A percentile compares a stretch with the other conserved stretches of the same genome.
Evolutionary conservation across 1,140 invertebrate species (phyloP).

Genomic region (Cydia fagiglandana): DNA sequence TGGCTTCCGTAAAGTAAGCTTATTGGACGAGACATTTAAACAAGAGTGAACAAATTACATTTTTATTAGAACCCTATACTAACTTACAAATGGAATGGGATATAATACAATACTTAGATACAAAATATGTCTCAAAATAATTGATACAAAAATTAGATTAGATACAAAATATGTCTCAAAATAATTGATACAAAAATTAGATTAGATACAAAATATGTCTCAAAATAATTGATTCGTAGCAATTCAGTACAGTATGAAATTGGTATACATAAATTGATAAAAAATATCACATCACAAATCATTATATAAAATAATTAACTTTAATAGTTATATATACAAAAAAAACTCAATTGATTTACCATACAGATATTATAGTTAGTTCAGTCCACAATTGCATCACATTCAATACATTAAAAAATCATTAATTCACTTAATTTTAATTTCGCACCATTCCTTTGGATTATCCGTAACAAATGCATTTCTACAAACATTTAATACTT

Average conservation of each 20-base stretch:
- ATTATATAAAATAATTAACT: conserved; percentile 41
- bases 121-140: conserved; percentile 66
- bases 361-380: conserved; percentile 48
- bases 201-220: conserved; percentile 60
- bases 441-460: conserved; percentile 59
- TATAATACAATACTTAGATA: conserved; percentile 71
- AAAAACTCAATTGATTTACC: conserved; percentile 53
- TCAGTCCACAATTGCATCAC: conserved; percentile 71
- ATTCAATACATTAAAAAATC: conserved; percentile 51
- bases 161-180: conserved; percentile 64
- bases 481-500: conserved; percentile 24
- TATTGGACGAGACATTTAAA: conserved; percentile 37
- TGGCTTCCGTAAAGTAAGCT: background rate
- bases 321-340: conserved; percentile 54
- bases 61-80: conserved; percentile 48
- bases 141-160: conserved; percentile 68
- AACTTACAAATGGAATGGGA: conserved; percentile 60
- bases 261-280: conserved; percentile 58
- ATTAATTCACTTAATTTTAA: conserved; percentile 42
- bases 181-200: conserved; percentile 72
- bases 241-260: conserved; percentile 55
- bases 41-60: conserved; percentile 48
- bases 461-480: conserved; percentile 45
- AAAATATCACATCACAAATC: conserved; percentile 55
- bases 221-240: conserved; percentile 67